Conservation (phyloP, 37 sponge, comb jelly and placozoan species). For the Mnemiopsis leidyi region DNA sequence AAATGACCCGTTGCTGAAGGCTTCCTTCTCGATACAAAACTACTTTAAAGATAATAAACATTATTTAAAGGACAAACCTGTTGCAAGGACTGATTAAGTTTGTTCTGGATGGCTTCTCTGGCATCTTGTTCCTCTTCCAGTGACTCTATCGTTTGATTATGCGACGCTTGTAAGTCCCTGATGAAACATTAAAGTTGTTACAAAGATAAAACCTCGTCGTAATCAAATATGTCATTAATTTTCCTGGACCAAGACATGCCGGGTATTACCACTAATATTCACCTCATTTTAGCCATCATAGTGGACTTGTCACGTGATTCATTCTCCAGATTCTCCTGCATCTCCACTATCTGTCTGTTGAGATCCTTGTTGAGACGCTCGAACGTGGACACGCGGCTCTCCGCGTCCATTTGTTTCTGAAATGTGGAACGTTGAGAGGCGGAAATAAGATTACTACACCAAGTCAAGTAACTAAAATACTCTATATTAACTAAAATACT, state of each 20-base stretch:
- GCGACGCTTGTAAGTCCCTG: constrained; percentile 45
- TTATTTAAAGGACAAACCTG: background rate
- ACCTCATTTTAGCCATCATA: constrained; percentile 37
- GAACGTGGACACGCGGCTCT: constrained; percentile 5
- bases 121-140: constrained; percentile 47
- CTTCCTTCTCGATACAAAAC: no score
- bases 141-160: constrained; percentile 19
- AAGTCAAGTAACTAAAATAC: no score
- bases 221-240: no score
- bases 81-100: constrained; percentile 6
- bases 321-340: constrained; percentile 68
- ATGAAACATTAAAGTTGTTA: no score
- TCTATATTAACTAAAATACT: no score
- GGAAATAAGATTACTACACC: no score
- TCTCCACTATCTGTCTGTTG: constrained; percentile 74
- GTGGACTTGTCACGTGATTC: background rate
- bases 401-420: constrained; percentile 62
- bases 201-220: no score
- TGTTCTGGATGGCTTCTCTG: background rate
- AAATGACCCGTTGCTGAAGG: no score
- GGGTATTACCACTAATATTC: no score
- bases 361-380: constrained; percentile 67
- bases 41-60: no score
- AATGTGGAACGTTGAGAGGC: background rate
- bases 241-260: no score